These are phyloP conservation scores for Smutsia temminckii DNA, from an alignment of 2,797 vertebrate species.

Conservation along the genomic window DNA sequence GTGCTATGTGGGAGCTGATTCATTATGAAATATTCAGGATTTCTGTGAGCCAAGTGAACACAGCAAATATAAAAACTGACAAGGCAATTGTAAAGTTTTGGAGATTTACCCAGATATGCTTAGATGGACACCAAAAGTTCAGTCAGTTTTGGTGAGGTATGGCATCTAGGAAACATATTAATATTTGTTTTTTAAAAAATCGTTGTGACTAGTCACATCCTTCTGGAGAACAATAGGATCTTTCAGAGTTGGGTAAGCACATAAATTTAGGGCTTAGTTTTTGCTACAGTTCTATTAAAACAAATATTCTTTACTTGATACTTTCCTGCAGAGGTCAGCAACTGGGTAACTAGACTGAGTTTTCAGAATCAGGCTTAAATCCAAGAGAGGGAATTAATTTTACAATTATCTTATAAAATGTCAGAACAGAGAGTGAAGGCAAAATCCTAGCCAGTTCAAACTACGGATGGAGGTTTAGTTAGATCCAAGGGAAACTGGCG, in stretches of 20 bases:
- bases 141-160: background rate
- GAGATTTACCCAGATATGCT: background rate
- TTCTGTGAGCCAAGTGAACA: background rate
- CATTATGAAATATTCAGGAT: background rate
- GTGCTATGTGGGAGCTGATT: background rate
- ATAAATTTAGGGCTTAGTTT: background rate
- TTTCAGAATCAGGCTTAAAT: background rate
- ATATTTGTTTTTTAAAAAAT: background rate
- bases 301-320: background rate
- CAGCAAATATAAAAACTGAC: background rate
- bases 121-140: background rate
- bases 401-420: background rate
- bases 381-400: background rate
- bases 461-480: background rate
- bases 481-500: background rate
- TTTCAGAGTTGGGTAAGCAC: background rate
- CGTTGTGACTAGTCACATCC: background rate
- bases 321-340: background rate
- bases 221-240: background rate
- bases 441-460: background rate
- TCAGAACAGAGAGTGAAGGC: background rate
- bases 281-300: background rate
- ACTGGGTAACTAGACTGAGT: background rate
- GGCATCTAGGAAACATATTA: background rate
- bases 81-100: background rate